Conservation (phyloP, 2,888 invertebrate species). For the Craniophora ligustri region DNA sequence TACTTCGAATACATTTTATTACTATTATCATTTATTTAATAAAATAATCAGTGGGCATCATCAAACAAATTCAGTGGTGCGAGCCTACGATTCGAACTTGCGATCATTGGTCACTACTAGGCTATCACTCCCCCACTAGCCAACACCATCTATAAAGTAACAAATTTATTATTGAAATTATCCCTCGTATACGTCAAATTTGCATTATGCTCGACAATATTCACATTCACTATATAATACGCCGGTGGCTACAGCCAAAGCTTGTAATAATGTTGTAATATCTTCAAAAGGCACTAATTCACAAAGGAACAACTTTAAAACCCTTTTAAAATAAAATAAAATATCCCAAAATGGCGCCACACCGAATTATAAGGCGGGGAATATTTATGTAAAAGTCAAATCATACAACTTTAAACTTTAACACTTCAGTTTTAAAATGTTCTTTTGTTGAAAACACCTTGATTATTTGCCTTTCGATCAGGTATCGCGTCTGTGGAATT, state of each 20-base stretch:
- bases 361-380: constrained; percentile 52
- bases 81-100: too few species aligned
- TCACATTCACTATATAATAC: constrained; percentile 13
- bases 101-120: too few species aligned
- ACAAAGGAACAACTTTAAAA: constrained; percentile 38
- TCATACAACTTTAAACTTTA: constrained; percentile 64
- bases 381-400: constrained; percentile 49
- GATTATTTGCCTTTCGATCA: constrained; percentile 67
- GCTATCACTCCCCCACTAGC: too few species aligned
- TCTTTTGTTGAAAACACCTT: constrained; percentile 26
- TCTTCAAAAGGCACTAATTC: constrained; percentile 53
- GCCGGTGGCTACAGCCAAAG: constrained; percentile 22
- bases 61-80: too few species aligned
- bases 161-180: too few species aligned
- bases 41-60: too few species aligned
- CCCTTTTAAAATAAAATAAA: constrained; percentile 56
- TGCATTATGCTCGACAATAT: too few species aligned
- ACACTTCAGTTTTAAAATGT: constrained; percentile 22
- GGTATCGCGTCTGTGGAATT: constrained; percentile 78
- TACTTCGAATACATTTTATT: too few species aligned
- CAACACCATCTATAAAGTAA: too few species aligned
- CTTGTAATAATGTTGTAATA: constrained; percentile 53
- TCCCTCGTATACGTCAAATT: too few species aligned
- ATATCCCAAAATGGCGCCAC: constrained; percentile 63
- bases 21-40: too few species aligned